Evolutionary conservation across 2,888 invertebrate species (phyloP).

Genomic region (Stenodera caucasica): DNA sequence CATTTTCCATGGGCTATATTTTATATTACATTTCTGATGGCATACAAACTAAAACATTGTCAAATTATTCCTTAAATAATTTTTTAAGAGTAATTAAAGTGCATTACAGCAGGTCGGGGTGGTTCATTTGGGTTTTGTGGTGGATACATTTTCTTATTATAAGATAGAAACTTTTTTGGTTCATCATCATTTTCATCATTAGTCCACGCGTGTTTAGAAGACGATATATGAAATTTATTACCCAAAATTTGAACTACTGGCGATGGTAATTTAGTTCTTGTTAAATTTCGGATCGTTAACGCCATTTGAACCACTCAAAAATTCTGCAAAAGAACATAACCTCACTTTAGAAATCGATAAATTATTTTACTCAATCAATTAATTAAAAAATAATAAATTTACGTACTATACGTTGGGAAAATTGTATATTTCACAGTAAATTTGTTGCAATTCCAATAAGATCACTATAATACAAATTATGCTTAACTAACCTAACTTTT

Average conservation of each 20-base stretch:
- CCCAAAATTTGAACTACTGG: background rate
- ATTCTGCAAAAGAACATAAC: background rate
- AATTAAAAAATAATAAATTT: too few relatives aligned
- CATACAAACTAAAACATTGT: slow-evolving; percentile 76
- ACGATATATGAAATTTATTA: slow-evolving; percentile 17
- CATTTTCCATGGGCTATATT: slow-evolving; percentile 90
- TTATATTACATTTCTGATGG: slow-evolving; percentile 80
- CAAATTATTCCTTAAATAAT: slow-evolving; percentile 3
- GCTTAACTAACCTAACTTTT: too few relatives aligned
- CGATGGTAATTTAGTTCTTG: background rate
- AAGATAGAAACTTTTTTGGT: slow-evolving; percentile 63
- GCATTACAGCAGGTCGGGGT: slow-evolving; percentile 81
- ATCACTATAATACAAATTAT: too few relatives aligned
- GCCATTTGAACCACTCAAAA: too few relatives aligned
- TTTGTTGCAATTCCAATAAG: too few relatives aligned
- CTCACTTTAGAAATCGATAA: too few relatives aligned
- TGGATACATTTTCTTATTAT: slow-evolving; percentile 79
- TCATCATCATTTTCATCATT: slow-evolving; percentile 9
- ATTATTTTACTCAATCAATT: too few relatives aligned
- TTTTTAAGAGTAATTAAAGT: background rate
- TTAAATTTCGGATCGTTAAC: background rate
- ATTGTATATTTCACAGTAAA: too few relatives aligned
- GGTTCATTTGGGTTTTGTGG: slow-evolving; percentile 75
- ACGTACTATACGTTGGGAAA: too few relatives aligned
- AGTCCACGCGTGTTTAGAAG: slow-evolving; percentile 9